phyloP scores from a whole-genome alignment of 2,888 invertebrate genomes.

The Drosophila silvestris region DNA sequence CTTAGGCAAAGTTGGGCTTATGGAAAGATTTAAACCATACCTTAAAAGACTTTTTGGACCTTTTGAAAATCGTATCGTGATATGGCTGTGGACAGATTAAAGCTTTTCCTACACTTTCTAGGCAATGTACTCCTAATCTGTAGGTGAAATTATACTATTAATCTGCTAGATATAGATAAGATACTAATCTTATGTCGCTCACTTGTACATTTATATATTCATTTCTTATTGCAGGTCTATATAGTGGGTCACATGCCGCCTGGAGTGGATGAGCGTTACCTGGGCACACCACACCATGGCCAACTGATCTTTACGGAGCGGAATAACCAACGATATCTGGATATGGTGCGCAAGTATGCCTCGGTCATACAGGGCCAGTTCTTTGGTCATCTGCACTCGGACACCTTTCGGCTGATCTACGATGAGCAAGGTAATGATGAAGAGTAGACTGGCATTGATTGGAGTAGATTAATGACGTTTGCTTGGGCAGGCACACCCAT shows the following conservation, averaged over 20 bases:
- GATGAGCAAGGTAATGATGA: constrained; percentile 88
- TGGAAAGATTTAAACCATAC: background rate
- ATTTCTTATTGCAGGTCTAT: constrained; percentile 89
- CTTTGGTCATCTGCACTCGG: constrained; percentile 96
- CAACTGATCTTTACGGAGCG: constrained; percentile 89
- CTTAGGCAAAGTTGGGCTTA: background rate
- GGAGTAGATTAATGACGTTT: background rate
- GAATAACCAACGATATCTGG: constrained; percentile 92
- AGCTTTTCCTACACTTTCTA: fast-evolving
- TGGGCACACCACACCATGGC: constrained; percentile 88
- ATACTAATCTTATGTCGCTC: background rate
- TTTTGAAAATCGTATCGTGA: background rate
- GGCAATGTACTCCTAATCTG: background rate
- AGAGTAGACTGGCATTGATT: background rate
- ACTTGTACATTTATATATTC: constrained; percentile 42
- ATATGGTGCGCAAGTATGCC: constrained; percentile 90
- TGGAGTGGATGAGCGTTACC: constrained; percentile 92
- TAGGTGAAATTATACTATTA: background rate
- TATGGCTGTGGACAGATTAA: background rate
- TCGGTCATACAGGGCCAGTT: constrained; percentile 95
- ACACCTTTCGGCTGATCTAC: constrained; percentile 94
- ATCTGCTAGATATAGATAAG: background rate
- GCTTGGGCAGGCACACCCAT: constrained; percentile 90
- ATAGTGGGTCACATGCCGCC: constrained; percentile 96
- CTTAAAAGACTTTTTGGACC: background rate